These are phyloP conservation scores for Geodia barretti DNA, from an alignment of 37 sponge, comb jelly and placozoan species.

Conservation along the genomic window DNA sequence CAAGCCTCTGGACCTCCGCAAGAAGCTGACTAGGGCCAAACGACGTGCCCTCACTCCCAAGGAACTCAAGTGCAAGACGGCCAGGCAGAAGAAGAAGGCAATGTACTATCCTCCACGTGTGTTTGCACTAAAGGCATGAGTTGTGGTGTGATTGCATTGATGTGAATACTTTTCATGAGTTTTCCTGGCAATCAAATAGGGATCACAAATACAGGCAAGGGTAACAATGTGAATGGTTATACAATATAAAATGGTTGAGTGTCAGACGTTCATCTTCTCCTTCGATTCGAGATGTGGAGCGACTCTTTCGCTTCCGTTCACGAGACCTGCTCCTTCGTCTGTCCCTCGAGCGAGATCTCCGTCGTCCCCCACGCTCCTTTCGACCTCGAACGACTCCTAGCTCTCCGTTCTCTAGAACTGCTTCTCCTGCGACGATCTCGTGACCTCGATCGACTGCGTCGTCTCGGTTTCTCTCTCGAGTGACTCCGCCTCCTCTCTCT, in stretches of 20 bases:
- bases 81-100: slow-evolving; percentile 89
- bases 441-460: slow-evolving; percentile 25
- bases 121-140: slow-evolving; percentile 85
- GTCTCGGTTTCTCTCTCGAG: slow-evolving; percentile 20
- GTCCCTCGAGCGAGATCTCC: slow-evolving; percentile 27
- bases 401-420: slow-evolving; percentile 18
- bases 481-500: slow-evolving; percentile 4
- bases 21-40: slow-evolving; percentile 95
- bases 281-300: not conserved
- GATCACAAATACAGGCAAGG: too few species aligned
- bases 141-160: too few species aligned
- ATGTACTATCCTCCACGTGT: slow-evolving; percentile 83
- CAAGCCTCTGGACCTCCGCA: slow-evolving; percentile 93
- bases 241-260: not conserved
- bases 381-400: slow-evolving; percentile 21
- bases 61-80: slow-evolving; percentile 80
- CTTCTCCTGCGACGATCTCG: slow-evolving; percentile 15
- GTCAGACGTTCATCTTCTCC: not conserved
- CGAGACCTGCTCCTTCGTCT: slow-evolving; percentile 25
- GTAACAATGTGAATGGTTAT: not conserved
- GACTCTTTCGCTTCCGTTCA: slow-evolving; percentile 5
- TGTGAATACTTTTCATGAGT: too few species aligned
- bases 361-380: slow-evolving; percentile 22
- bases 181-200: too few species aligned
- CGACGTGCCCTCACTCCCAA: slow-evolving; percentile 77